Conservation (phyloP, 2,888 invertebrate species). For the Hydraecia micacea region DNA sequence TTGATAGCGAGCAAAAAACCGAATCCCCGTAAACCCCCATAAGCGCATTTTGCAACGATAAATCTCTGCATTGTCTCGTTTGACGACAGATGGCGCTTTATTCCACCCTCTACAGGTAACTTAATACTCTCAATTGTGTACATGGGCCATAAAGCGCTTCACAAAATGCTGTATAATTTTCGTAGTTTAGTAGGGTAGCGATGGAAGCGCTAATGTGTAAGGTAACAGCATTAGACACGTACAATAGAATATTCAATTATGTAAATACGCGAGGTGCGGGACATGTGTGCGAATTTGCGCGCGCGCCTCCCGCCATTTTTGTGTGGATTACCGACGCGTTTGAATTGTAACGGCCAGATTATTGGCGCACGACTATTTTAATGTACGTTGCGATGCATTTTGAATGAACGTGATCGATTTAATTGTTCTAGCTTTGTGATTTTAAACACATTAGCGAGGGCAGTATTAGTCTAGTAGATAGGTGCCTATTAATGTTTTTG, state of each 20-base stretch:
- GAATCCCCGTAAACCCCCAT: slow-evolving; percentile 82
- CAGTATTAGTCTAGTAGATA: neutral
- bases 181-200: slow-evolving; percentile 46
- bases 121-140: slow-evolving; percentile 74
- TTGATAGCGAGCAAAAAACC: slow-evolving; percentile 89
- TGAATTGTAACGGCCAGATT: slow-evolving; percentile 80
- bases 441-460: slow-evolving; percentile 13
- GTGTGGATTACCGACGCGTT: slow-evolving; percentile 76
- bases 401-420: slow-evolving; percentile 44
- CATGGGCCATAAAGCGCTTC: slow-evolving; percentile 70
- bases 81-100: slow-evolving; percentile 86
- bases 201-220: slow-evolving; percentile 66
- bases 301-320: slow-evolving; percentile 78
- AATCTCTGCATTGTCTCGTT: slow-evolving; percentile 84
- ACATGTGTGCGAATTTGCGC: slow-evolving; percentile 81
- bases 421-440: slow-evolving; percentile 43
- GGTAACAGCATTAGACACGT: slow-evolving; percentile 85
- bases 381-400: slow-evolving; percentile 56
- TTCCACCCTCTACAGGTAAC: slow-evolving; percentile 84
- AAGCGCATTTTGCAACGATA: slow-evolving; percentile 87
- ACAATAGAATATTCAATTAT: slow-evolving; percentile 87
- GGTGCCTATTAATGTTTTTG: neutral
- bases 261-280: slow-evolving; percentile 77
- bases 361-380: slow-evolving; percentile 63
- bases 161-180: slow-evolving; percentile 25